A percentile compares a stretch with the other conserved stretches of the same genome.
Conservation (phyloP, 2,888 invertebrate genomes). For the Ecliptopera silaceata region DNA sequence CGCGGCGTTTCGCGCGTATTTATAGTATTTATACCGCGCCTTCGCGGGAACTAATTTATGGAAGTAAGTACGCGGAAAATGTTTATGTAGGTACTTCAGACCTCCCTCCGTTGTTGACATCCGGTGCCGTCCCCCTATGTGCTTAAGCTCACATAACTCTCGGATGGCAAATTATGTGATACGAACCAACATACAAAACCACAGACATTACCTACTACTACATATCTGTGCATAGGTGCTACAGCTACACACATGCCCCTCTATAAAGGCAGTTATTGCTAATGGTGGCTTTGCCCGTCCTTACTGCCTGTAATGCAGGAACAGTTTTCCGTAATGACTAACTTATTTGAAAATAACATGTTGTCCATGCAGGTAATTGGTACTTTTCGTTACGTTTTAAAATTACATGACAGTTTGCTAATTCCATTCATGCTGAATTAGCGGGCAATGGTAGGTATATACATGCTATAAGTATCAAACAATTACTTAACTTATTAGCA, state of each 20-base stretch:
- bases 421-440: not conserved
- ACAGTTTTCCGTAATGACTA: conserved; percentile 34
- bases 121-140: conserved; percentile 62
- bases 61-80: conserved; percentile 82
- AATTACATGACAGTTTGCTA: not conserved
- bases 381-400: not conserved
- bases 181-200: conserved; percentile 27
- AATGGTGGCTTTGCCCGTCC: conserved; percentile 31
- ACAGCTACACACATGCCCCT: conserved; percentile 2
- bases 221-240: conserved; percentile 3
- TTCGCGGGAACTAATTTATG: conserved; percentile 82
- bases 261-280: conserved; percentile 31
- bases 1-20: conserved; percentile 74
- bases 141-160: conserved; percentile 42
- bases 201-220: conserved; percentile 20
- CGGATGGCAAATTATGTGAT: conserved; percentile 45
- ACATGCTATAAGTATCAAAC: no score
- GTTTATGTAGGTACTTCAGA: conserved; percentile 72
- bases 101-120: conserved; percentile 71
- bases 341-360: conserved; percentile 35
- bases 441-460: not conserved
- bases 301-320: conserved; percentile 29
- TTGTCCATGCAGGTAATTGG: conserved; percentile 6
- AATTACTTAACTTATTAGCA: no score
- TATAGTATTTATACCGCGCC: conserved; percentile 80